A percentile compares a stretch with the other conserved stretches of the same genome.
These are phyloP conservation scores for Pristionchus exspectatus DNA, from an alignment of 2,888 invertebrate species.

Conservation along the genomic window DNA sequence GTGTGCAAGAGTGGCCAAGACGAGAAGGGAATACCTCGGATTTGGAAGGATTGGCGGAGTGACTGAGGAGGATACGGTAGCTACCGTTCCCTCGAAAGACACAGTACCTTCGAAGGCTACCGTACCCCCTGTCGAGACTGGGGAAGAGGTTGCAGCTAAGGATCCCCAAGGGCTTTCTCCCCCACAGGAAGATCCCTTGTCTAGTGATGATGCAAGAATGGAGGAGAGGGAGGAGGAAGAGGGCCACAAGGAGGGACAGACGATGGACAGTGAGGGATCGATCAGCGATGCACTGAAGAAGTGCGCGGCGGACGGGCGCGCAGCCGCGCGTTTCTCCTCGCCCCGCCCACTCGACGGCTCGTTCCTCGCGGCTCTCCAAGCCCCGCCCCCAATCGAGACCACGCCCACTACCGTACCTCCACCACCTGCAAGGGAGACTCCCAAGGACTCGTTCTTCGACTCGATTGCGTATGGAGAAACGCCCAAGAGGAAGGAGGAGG, in stretches of 20 bases:
- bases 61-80: constrained; percentile 31
- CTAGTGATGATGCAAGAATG: constrained; percentile 39
- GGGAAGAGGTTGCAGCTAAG: background rate
- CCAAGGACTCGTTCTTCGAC: constrained; percentile 38
- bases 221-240: background rate
- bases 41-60: constrained; percentile 4
- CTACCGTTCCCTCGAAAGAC: background rate
- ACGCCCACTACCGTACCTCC: background rate
- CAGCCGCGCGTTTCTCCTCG: constrained; percentile 8
- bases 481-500: constrained; percentile 6
- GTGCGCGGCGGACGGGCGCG: constrained; percentile 11
- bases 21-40: constrained; percentile 7
- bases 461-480: constrained; percentile 20
- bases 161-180: background rate
- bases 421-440: background rate
- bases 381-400: background rate
- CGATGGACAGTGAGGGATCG: constrained; percentile 33
- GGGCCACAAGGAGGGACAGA: background rate
- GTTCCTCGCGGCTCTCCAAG: constrained; percentile 34
- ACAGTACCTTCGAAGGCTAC: background rate
- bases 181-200: background rate
- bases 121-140: background rate
- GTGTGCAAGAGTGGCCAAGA: constrained; percentile 24
- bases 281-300: constrained; percentile 34
- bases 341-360: constrained; percentile 4